Evolutionary conservation across 2,888 invertebrate species (phyloP), one percentile per base, ranked within the genome.

Genomic region (Philhelius pedissequus): DNA sequence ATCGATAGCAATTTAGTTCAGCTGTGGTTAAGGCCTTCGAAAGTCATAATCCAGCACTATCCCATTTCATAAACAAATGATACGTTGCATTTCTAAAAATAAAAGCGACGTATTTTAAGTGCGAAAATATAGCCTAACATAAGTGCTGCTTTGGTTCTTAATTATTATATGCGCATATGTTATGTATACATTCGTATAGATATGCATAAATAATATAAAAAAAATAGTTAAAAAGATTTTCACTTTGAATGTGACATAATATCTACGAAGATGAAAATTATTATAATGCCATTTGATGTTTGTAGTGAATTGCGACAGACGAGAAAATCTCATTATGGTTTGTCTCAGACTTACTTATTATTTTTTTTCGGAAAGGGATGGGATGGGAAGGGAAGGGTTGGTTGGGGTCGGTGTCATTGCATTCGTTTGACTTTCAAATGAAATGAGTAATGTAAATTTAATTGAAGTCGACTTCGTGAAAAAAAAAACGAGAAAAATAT

Each of bases 281-380:
- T 30, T 13, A 50, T 22, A 22, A 66, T 35, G 15, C 22, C 15
- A 66, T 66, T 50, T 22, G 18, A 43, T 27, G 15, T 54, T 35
- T 35, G 13, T 43, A 43, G 50, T 66, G 32, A 48, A 35, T 35
- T 50, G 32, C 35, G 66, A 66, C 66, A 66, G 62, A 43, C 27
- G 43, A 18, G 62, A 43, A 62, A 62, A 62, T 62, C 62, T 62
- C 62, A 62, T 62, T 62, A 62, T 43, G 43, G 62, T 43, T 43
- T 43, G 43, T 30, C 43, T 62, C 62, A 62, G 27, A 30, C 30
- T 43, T 62, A 43, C 62, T 43, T 43, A 60, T 3, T 7, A 7
- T 40, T 27, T 40, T 25, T 43, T n/a, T n/a, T n/a, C n/a, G n/a
- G n/a, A n/a, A n/a, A n/a, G n/a, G n/a, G n/a, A n/a, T n/a, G n/a